Conservation (phyloP, 2,888 invertebrate species). For the Philaethria dido region DNA sequence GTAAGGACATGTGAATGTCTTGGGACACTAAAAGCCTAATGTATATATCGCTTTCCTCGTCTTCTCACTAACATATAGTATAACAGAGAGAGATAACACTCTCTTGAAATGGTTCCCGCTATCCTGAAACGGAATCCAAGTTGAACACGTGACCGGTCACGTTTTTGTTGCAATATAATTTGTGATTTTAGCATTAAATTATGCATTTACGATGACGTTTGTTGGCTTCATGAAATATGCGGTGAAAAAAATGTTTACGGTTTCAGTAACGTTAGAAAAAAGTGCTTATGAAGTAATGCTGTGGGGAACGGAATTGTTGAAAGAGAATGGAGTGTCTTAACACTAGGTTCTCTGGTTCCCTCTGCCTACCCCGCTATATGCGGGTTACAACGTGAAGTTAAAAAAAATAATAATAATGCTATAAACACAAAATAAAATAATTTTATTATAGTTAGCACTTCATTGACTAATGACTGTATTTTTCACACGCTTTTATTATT, state of each 20-base stretch:
- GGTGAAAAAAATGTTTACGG: background rate
- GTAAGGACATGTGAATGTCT: constrained; percentile 63
- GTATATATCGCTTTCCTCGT: constrained; percentile 44
- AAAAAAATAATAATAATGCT: no score
- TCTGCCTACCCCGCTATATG: no score
- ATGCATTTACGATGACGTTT: constrained; percentile 15
- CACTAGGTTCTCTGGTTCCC: no score
- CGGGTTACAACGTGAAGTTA: no score
- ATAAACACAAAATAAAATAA: no score
- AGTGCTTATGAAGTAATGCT: no score
- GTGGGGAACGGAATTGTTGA: no score
- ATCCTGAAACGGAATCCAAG: constrained; percentile 34
- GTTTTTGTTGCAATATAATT: constrained; percentile 22
- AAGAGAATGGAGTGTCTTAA: no score
- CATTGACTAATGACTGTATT: no score
- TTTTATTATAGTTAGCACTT: no score
- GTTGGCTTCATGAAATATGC: background rate
- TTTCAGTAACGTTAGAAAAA: background rate
- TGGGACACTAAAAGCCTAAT: constrained; percentile 47
- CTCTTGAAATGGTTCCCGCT: constrained; percentile 33
- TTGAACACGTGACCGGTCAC: constrained; percentile 28
- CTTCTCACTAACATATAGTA: constrained; percentile 24
- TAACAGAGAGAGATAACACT: constrained; percentile 38
- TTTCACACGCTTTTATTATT: no score
- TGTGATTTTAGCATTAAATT: constrained; percentile 13